Percentiles rank a stretch among this genome's conserved stretches.
Conservation (phyloP, 2,797 vertebrate species). For the Pampus argenteus region DNA sequence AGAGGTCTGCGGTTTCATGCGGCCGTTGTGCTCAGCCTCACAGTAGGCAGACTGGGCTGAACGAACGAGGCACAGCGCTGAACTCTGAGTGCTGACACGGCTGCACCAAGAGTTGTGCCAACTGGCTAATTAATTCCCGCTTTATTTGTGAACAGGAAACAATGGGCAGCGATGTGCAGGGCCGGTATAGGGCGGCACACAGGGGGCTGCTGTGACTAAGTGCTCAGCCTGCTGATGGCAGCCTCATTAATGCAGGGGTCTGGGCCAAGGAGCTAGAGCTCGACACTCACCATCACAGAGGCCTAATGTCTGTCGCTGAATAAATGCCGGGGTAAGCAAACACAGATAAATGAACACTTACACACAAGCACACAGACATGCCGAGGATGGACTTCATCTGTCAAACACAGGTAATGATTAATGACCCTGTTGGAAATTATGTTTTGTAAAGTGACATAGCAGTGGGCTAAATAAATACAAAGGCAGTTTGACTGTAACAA, state of each 20-base stretch:
- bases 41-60: constrained; percentile 58
- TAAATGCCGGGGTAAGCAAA: constrained; percentile 76
- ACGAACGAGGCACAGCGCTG: constrained; percentile 64
- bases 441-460: constrained; percentile 26
- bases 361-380: constrained; percentile 49
- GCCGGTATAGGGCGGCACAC: constrained; percentile 66
- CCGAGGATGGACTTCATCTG: constrained; percentile 63
- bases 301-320: constrained; percentile 73
- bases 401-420: constrained; percentile 67
- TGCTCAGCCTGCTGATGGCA: constrained; percentile 77
- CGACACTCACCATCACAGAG: constrained; percentile 72
- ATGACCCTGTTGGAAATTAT: constrained; percentile 58
- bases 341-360: constrained; percentile 63
- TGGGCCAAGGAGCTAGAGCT: constrained; percentile 73
- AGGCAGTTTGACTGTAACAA: constrained; percentile 13
- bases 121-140: constrained; percentile 81
- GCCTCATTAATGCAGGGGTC: constrained; percentile 82
- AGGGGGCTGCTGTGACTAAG: constrained; percentile 72
- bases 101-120: constrained; percentile 70
- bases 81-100: constrained; percentile 65
- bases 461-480: constrained; percentile 32
- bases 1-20: constrained; percentile 54
- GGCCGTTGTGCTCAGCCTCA: constrained; percentile 53
- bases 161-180: constrained; percentile 76
- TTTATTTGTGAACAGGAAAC: constrained; percentile 80